Base-by-base conservation (phyloP, 37 sponge, comb jelly and placozoan species). In the Beroe forskalii region DNA sequence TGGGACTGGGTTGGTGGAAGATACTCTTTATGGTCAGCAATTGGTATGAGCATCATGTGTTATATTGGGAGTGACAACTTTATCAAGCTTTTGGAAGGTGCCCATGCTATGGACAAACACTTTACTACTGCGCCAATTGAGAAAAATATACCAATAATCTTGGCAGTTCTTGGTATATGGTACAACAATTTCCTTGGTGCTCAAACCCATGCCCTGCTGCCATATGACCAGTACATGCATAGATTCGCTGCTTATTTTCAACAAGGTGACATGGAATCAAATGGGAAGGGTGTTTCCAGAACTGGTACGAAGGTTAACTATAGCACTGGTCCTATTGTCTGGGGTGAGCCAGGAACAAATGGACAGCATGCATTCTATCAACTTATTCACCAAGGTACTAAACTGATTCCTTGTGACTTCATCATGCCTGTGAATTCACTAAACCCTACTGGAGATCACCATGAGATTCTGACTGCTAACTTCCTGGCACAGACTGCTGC, bases 1-100 rank as follows among this genome's bases (percentile, higher is more conserved):
- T 98, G 99, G 99, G 99, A 98, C 91, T 98, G 99, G 99, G 99
- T 98, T 9, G 99, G 99, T 60, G 99, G 99, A 33, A 94, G 99
- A 55, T 98, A 98, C 76, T 96, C 97, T 31, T 92, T 98, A 60
- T 98, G 99, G 99, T 95, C 96, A 55, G 93, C 97, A 67, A 98
- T 98, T 92, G 99, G 99, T 39, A 93, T 98, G 36, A 93, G 95
- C 40, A 98, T 98, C 92, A 94, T 96, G 48, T 41, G 94, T 60
- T 89, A 92, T 61, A 91, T 95, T 92, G 95, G 97, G 28, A 94
- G 94, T 93, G 97, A 98, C 89, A 98, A 98, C 92, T 98, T 98
- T 92, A 94, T 94, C 90, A 72, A 76, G 61, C 93, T 98, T 12
- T 89, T 98, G 30, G 93, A 94, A 92, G 99, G 99, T 67, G 99